Base-by-base conservation (phyloP, 2,113 vertebrate genomes). In the Porphyrio hochstetteri region DNA sequence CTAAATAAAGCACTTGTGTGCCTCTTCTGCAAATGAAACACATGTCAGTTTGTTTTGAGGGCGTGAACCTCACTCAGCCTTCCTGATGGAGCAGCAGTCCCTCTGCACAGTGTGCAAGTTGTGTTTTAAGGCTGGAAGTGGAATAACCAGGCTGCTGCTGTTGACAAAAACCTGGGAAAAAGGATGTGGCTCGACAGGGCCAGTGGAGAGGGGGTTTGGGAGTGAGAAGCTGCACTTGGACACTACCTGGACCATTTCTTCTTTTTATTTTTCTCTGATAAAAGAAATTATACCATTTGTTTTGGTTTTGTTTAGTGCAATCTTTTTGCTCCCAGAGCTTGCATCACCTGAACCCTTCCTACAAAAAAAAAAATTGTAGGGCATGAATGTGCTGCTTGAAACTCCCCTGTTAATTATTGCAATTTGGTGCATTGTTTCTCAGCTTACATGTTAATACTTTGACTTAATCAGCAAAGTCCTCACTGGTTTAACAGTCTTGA, bases 31-130 rank as follows among this genome's bases (percentile, higher is more conserved):
- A 82, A 85, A 63, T 48, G 77, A 81, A 92, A 92, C 88, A 81
- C 95, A 93, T 90, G 93, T 92, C 80, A 38, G 86, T 96, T 95
- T 97, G 93, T 96, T 97, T 96, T 97, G 93, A 97, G 95, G 95
- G 95, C 36, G 88, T 92, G 96, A 94, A 76, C 96, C 82, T 93
- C 74, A 65, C 82, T 93, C 74, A 69, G 90, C 48, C 61, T 86
- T 71, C 5, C 2, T 50, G 69, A 27, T 60, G 60, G 68, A 86
- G 82, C 81, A 78, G 69, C 28, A 74, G 68, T 38, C 48, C 82
- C 59, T 48, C n/a, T 74, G 57, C 0, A 1, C 80, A 60, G 69
- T 3, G 5, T 18, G 28, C 9, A 8, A 35, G 25, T 78, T 70
- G 89, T 52, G 4, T 78, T 96, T 85, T 74, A 85, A 91, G 88